Evolutionary conservation across 2,888 invertebrate genomes (phyloP).

Genomic region (Synergus umbraculus): DNA sequence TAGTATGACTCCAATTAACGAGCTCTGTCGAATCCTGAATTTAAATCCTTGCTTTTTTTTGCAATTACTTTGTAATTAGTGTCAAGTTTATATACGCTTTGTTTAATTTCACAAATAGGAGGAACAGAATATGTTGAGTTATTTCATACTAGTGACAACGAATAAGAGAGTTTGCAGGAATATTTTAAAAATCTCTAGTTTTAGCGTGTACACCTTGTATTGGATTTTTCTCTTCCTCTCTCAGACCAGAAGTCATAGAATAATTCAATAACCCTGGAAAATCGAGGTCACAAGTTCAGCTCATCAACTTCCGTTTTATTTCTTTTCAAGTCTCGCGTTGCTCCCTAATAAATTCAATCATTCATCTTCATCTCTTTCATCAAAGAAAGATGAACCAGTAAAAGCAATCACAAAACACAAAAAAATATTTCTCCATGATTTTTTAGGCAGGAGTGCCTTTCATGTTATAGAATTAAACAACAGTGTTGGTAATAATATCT

Average conservation of each 20-base stretch:
- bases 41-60: constrained; percentile 6
- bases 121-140: too few relatives aligned
- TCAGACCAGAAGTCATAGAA: not conserved
- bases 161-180: too few relatives aligned
- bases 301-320: not conserved
- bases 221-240: not conserved
- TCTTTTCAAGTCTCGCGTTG: not conserved
- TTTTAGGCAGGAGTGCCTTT: not conserved
- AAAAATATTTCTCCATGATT: not conserved
- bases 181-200: not conserved
- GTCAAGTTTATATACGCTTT: not conserved
- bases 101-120: not conserved
- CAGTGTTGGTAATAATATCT: too few relatives aligned
- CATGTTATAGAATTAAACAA: not conserved
- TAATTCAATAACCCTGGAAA: constrained; percentile 10
- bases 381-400: not conserved
- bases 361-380: not conserved
- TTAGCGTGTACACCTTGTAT: not conserved
- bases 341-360: not conserved
- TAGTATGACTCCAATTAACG: constrained; percentile 22
- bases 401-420: not conserved
- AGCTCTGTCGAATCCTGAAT: constrained; percentile 3
- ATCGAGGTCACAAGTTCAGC: constrained; percentile 9
- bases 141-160: too few relatives aligned
- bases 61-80: not conserved